Evolutionary conservation across 2,888 invertebrate genomes (phyloP).

Genomic region (Cordilura impudica): DNA sequence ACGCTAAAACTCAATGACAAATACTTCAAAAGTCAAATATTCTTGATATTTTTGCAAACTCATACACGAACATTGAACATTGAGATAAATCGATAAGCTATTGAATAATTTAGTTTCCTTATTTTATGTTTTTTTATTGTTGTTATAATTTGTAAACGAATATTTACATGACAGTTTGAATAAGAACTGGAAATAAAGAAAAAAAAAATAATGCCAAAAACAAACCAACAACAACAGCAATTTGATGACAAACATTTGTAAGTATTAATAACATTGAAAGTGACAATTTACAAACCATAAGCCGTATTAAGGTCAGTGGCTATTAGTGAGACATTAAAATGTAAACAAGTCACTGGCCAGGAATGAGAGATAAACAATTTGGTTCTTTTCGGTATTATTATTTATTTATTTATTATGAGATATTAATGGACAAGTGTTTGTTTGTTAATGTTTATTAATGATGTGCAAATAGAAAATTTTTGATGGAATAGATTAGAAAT

Average conservation of each 20-base stretch:
- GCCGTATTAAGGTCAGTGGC: slow-evolving; percentile 33
- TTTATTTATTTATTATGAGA: slow-evolving; percentile 1
- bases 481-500: too few species aligned
- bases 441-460: slow-evolving; percentile 25
- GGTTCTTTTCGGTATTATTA: neutral
- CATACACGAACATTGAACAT: neutral
- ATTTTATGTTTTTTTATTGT: slow-evolving; percentile 17
- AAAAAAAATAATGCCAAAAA: neutral
- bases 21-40: slow-evolving; percentile 41
- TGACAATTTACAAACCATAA: slow-evolving; percentile 40
- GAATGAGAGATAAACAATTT: slow-evolving; percentile 6
- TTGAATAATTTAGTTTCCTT: slow-evolving; percentile 38
- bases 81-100: slow-evolving; percentile 41
- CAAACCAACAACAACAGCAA: neutral
- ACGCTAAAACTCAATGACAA: slow-evolving; percentile 24
- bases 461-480: too few species aligned
- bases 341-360: slow-evolving; percentile 11
- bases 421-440: slow-evolving; percentile 13
- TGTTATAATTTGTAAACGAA: slow-evolving; percentile 15
- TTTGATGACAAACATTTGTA: slow-evolving; percentile 44
- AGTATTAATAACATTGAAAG: slow-evolving; percentile 36
- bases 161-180: slow-evolving; percentile 22
- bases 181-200: neutral
- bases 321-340: slow-evolving; percentile 38
- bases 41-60: neutral